A percentile compares a stretch with the other conserved stretches of the same genome.
phyloP scores from a whole-genome alignment of 2,113 vertebrate genomes.

The Dasyurus viverrinus region DNA sequence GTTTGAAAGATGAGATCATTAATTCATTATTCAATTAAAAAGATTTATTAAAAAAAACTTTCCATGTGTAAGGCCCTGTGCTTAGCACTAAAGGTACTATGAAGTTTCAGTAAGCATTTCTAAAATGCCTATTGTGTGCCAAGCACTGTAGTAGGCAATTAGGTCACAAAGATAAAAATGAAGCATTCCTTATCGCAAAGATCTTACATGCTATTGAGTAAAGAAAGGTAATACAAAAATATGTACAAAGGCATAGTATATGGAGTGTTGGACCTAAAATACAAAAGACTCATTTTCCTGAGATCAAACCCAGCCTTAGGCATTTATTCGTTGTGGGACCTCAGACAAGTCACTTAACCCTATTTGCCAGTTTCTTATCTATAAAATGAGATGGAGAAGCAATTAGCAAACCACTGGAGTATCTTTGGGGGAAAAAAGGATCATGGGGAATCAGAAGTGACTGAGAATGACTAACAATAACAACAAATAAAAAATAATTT shows the following conservation, averaged over 20 bases:
- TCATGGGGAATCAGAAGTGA: not conserved
- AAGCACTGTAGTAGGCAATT: no score
- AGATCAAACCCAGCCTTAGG: not conserved
- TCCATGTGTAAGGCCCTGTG: no score
- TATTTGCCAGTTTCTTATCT: not conserved
- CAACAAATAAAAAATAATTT: not conserved
- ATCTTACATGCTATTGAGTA: no score
- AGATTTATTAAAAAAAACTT: no score
- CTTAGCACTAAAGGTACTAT: no score
- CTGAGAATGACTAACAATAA: not conserved
- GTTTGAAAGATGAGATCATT: no score
- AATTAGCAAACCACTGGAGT: not conserved
- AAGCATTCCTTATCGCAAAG: no score
- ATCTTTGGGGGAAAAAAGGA: not conserved
- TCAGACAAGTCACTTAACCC: not conserved
- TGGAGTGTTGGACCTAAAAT: not conserved
- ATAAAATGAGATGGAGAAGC: not conserved
- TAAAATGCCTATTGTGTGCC: no score
- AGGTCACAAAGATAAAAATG: no score
- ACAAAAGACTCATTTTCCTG: not conserved
- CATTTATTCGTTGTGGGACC: not conserved
- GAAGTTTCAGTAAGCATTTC: no score
- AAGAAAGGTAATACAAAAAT: no score
- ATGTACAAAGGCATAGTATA: not conserved
- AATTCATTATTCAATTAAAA: no score